Evolutionary conservation across 37 sponge, comb jelly and placozoan species (phyloP).

Genomic region (Haliclona indistincta): DNA sequence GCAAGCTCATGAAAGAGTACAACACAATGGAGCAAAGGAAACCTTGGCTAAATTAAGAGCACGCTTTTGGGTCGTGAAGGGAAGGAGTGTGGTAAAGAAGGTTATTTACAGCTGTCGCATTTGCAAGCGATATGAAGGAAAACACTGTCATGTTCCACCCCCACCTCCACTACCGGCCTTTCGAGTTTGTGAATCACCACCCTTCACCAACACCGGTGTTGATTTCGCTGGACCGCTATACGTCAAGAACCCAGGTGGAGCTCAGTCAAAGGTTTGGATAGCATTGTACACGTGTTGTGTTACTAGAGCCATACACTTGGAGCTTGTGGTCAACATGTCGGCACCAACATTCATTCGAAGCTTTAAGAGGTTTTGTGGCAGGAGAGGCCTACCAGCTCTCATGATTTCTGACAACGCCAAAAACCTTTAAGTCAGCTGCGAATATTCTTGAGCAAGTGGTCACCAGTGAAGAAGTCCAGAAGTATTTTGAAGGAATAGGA

Average conservation of each 20-base stretch:
- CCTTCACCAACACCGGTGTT: too few relatives aligned
- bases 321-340: background rate
- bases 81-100: constrained; percentile 14
- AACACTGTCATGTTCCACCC: constrained; percentile 3
- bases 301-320: constrained; percentile 19
- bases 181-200: constrained; percentile 21
- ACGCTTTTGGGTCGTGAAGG: constrained; percentile 46
- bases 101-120: constrained; percentile 17
- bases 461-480: background rate
- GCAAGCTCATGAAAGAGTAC: constrained; percentile 25
- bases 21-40: constrained; percentile 38
- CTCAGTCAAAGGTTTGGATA: constrained; percentile 7
- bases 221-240: too few relatives aligned
- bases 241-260: background rate
- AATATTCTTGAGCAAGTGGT: background rate
- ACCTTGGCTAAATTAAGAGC: too few relatives aligned
- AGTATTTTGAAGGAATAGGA: background rate
- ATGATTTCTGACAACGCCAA: too few relatives aligned
- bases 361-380: background rate
- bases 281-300: too few relatives aligned
- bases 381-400: constrained; percentile 3
- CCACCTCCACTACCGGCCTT: constrained; percentile 31
- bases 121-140: constrained; percentile 30
- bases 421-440: background rate
- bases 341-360: background rate